phyloP scores from a whole-genome alignment of 2,797 vertebrate species.

The Periparus ater region DNA sequence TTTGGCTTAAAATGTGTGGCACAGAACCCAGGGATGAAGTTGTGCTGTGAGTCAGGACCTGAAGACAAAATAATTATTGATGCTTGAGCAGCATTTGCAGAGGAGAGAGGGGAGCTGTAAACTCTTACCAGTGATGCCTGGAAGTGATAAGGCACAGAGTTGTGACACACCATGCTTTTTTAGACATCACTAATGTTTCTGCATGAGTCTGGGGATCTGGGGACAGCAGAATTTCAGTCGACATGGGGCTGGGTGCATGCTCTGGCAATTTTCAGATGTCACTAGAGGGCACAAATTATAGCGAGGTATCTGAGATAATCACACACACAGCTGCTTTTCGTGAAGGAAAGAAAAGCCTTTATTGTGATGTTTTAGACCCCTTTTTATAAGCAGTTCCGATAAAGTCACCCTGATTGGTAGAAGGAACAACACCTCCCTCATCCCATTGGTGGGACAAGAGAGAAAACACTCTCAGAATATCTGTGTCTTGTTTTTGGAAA shows the following conservation, averaged over 20 bases:
- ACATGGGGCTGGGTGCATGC: background rate
- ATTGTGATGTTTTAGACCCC: no score
- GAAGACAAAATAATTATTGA: background rate
- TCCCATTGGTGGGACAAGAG: no score
- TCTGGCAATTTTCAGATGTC: slow-evolving; percentile 5
- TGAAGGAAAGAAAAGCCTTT: no score
- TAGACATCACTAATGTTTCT: background rate
- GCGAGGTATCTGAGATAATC: no score
- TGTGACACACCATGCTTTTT: background rate
- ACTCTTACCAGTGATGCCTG: background rate
- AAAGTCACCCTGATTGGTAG: no score
- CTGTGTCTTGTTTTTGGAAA: no score
- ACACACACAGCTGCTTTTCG: no score
- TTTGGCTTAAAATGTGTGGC: background rate
- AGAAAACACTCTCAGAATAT: no score
- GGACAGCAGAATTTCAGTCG: background rate
- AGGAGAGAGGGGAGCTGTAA: background rate
- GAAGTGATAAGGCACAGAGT: background rate
- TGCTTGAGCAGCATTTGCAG: background rate
- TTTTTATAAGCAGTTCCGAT: no score
- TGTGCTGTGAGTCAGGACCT: background rate
- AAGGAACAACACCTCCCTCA: no score
- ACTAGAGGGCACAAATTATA: no score
- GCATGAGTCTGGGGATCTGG: background rate
- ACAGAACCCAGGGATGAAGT: background rate